Evolutionary conservation across 2,888 invertebrate species (phyloP), one percentile per base, ranked within the genome.

Genomic region (Phaonia tiefii): DNA sequence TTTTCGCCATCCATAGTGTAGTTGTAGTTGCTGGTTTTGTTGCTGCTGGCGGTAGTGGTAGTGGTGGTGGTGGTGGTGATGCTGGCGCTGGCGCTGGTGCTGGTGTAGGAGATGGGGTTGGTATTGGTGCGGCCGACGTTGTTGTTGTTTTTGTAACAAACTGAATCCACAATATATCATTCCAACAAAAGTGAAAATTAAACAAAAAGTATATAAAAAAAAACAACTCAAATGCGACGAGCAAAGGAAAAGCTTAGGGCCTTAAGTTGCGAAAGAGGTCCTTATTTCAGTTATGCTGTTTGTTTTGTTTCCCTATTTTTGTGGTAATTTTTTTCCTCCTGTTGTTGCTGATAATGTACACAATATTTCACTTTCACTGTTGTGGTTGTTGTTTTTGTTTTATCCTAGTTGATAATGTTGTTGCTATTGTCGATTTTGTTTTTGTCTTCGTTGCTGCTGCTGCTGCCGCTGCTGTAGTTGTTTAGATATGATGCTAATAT

Each of bases 1-100:
- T 98, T 97, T 92, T 98, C 97, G 85, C 96, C 95, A 93, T 97
- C 96, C 95, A 96, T 95, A 22, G 63, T 76, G 26, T 54, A 46
- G 51, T 17, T 72, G 71, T 63, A 60, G 13, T 22, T 49, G 26
- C 5, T 49, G 69, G 56, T 22, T 39, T 63, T 63, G 20, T 63
- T 44, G 73, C 17, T 54, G 11, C 17, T n/a, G 49, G 66, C n/a
- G n/a, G n/a, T n/a, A n/a, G n/a, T n/a, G n/a, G n/a, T n/a, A n/a
- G n/a, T n/a, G n/a, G n/a, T n/a, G n/a, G n/a, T n/a, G 26, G 2
- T 49, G 69, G 56, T 22, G 63, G 39, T 63, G 20, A 42, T 44
- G 73, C 17, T 54, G 11, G 15, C 97, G 85, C 96, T 95, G 93
- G 96, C 96, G 95, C 95, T 95, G 17, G 63, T 76, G 26, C 44